Evolutionary conservation across 2,888 invertebrate species (phyloP), one percentile per base, ranked within the genome.

Genomic region (Exocentrus adspersus): DNA sequence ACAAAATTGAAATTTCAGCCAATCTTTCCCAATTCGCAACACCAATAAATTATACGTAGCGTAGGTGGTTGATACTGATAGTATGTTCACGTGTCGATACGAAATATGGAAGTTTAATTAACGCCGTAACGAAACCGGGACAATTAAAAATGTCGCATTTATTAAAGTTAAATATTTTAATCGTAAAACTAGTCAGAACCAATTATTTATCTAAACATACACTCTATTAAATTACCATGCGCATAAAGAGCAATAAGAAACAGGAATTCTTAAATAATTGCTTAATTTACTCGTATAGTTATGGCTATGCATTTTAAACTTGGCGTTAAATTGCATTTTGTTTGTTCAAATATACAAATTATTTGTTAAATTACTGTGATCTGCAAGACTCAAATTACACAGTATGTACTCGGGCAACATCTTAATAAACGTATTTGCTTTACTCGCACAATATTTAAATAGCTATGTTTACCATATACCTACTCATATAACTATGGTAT

Each of bases 241-340:
- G 9, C 4, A 37, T 42, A 54, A 32, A 17, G 19, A 54, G 42
- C 50, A 43, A 42, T 17, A 41, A 53, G 30, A 54, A 60, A 61
- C 58, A 52, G 50, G 59, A 60, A 68, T 68, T 68, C 65, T 60
- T 62, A 43, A 3, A 54, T 68, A 63, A 68, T 68, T 62, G 60
- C 68, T 68, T 61, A 56, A 68, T 64, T 64, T 65, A 68, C 51
- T 58, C 58, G 43, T 45, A 42, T 48, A 61, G 60, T 46, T 63
- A 64, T 65, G 53, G 63, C 51, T 24, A 46, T 45, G 51, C 60
- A 57, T 62, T 45, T 50, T 62, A 50, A 65, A 61, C 41, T 62
- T 45, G 28, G 56, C 61, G 54, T 32, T 53, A 65, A 62, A 62
- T 65, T 65, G 51, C 19, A 43, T 52, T 59, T 43, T 43, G 54